Evolutionary conservation across 2,888 invertebrate genomes (phyloP), one percentile per base, ranked within the genome.

Genomic region (Pollenia angustigena): DNA sequence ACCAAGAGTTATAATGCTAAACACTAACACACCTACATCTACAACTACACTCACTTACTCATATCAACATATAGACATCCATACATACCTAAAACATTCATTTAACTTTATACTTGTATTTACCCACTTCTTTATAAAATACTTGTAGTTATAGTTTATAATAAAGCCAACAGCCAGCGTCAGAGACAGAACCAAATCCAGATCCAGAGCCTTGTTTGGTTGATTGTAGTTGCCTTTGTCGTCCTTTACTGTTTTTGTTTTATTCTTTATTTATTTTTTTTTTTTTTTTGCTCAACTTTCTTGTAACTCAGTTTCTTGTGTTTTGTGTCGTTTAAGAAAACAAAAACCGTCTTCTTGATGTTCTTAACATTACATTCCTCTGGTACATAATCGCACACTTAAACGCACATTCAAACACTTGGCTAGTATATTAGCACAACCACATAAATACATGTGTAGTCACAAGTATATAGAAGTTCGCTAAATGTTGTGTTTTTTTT

Each of bases 61-160:
- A 71, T 58, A 78, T 46, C 23, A 32, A 54, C 62, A 58, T 40
- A 62, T 48, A 44, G 12, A 76, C 42, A 64, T 62, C 23, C 54
- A 60, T 64, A 76, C 64, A 71, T 68, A 56, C 23, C 54, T 54
- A 62, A 56, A 66, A 76, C 52, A 86, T 84, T 86, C 81, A 88
- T 86, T 86, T 83, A 83, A 84, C 46, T 84, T 85, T 84, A 79
- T 69, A 54, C 62, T 75, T 50, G 23, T 88, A 84, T 84, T 86
- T 88, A 85, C 84, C 84, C 81, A 86, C 81, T 87, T 87, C 84
- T 87, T 87, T 81, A 87, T 84, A 81, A 78, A 87, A 84, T 84
- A 87, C 84, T 87, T 84, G 84, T 78, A 88, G 83, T 88, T 84
- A 87, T 78, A 88, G 83, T 88, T 85, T 85, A 85, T 85, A 81